Conservation (phyloP, 1,140 invertebrate species). For the Penaeus japonicus region DNA sequence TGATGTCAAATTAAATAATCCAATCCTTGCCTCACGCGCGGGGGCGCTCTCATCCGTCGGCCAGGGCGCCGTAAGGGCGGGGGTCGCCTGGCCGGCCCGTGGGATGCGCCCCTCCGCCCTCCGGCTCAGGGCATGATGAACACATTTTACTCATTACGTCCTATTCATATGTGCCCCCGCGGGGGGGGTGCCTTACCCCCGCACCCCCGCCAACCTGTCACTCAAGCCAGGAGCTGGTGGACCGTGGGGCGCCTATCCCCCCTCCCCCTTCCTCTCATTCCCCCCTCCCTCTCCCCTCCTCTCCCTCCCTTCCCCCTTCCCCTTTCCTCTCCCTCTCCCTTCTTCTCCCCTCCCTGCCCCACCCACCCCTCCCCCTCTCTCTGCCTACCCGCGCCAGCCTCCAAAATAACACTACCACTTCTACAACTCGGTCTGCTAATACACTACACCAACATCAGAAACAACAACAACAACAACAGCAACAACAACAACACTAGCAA, state of each 20-base stretch:
- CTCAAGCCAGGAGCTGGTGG: constrained; percentile 23
- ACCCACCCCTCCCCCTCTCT: not conserved
- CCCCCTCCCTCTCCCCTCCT: not conserved
- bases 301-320: not conserved
- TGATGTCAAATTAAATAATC: constrained; percentile 58
- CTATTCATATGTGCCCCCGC: constrained; percentile 50
- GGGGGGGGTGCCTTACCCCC: not conserved
- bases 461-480: too few relatives aligned
- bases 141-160: constrained; percentile 58
- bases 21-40: constrained; percentile 10
- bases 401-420: too few relatives aligned
- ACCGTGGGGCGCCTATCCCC: not conserved
- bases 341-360: not conserved
- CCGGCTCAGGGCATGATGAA: constrained; percentile 41
- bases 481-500: too few relatives aligned
- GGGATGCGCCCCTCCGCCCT: constrained; percentile 27
- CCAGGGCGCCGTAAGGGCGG: not conserved
- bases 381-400: not conserved
- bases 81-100: not conserved
- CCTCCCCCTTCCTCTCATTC: not conserved
- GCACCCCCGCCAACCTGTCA: constrained; percentile 38
- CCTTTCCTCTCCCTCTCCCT: not conserved
- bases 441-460: too few relatives aligned
- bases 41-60: not conserved
- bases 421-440: too few relatives aligned